A percentile compares a stretch with the other conserved stretches of the same genome.
phyloP scores from a whole-genome alignment of 2,113 vertebrate genomes.

The Nyctibius bracteatus region DNA sequence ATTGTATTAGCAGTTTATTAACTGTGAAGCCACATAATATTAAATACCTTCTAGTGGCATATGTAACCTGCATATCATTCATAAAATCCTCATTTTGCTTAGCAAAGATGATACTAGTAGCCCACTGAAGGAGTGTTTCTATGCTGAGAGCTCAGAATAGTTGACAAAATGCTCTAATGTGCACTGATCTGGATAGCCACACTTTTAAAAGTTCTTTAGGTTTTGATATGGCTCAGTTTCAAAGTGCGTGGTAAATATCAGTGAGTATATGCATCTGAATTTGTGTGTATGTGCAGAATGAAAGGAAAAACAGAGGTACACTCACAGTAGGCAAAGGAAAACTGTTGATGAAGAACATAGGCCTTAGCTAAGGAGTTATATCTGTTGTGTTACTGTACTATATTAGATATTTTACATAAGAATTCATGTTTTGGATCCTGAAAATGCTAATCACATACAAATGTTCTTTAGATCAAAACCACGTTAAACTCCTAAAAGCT shows the following conservation, averaged over 20 bases:
- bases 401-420: background rate
- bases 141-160: background rate
- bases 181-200: background rate
- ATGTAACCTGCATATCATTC: background rate
- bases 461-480: conserved; percentile 73
- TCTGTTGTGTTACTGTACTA: background rate
- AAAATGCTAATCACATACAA: background rate
- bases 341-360: background rate
- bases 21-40: background rate
- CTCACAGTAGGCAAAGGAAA: background rate
- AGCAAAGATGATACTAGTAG: background rate
- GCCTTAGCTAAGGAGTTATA: background rate
- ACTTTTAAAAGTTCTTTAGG: background rate
- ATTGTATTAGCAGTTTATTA: background rate
- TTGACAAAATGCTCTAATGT: background rate
- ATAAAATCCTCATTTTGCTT: background rate
- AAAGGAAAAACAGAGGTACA: background rate
- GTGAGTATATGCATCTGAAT: background rate
- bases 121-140: background rate
- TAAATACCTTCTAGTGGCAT: background rate
- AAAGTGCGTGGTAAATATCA: background rate
- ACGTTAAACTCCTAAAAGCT: conserved; percentile 79
- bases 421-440: background rate
- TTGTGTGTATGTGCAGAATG: background rate
- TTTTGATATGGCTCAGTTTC: background rate